Conservation (phyloP, 2,797 vertebrate genomes). For the Lindbergichthys nudifrons region DNA sequence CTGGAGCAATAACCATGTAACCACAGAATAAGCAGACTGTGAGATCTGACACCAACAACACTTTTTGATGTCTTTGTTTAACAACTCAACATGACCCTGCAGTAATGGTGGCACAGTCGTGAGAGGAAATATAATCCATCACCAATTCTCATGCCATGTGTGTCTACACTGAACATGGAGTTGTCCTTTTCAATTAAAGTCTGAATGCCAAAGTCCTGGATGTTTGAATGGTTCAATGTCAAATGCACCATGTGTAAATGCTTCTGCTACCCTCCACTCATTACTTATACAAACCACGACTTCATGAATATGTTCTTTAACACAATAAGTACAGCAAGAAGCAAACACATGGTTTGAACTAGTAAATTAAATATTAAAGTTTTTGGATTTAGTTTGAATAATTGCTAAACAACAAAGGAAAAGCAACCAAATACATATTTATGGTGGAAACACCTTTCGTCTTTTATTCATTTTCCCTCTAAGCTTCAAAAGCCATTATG, state of each 20-base stretch:
- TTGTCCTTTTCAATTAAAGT: neutral
- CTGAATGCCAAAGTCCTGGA: neutral
- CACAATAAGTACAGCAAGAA: neutral
- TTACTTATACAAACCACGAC: neutral
- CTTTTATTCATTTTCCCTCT: constrained; percentile 62
- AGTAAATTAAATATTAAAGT: constrained; percentile 1
- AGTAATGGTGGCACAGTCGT: neutral
- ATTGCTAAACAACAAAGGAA: constrained; percentile 45
- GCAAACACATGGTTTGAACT: constrained; percentile 28
- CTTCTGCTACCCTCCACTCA: neutral
- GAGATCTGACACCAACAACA: neutral
- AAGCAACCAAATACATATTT: constrained; percentile 69
- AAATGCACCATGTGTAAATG: neutral
- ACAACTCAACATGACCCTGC: neutral
- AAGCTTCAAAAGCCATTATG: constrained; percentile 67
- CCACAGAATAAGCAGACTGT: neutral
- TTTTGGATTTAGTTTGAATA: constrained; percentile 41
- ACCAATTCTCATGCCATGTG: neutral
- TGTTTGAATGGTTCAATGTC: neutral
- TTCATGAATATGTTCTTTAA: constrained; percentile 4
- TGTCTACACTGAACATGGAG: neutral
- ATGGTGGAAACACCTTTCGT: constrained; percentile 62
- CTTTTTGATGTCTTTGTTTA: neutral
- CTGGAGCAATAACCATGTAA: neutral
- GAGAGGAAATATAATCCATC: neutral